These are phyloP conservation scores for Protosalanx chinensis DNA, from an alignment of 2,797 vertebrate genomes.

Conservation along the genomic window DNA sequence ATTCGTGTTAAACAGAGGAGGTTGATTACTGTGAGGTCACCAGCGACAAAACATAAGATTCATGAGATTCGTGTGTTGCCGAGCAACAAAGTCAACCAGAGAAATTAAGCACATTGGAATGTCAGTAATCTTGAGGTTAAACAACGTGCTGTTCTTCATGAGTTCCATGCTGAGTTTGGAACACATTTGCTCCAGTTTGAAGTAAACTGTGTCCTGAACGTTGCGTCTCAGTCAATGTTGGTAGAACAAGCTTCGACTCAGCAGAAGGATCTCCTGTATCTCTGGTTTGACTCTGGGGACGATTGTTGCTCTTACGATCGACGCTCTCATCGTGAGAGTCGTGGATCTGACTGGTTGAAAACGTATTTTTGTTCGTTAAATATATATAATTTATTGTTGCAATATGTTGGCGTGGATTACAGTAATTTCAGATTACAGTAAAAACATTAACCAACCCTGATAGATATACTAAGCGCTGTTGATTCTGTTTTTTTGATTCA, in stretches of 20 bases:
- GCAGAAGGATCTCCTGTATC: not conserved
- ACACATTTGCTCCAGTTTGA: not conserved
- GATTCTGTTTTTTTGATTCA: not conserved
- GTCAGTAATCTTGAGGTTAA: not conserved
- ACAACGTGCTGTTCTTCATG: not conserved
- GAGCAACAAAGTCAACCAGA: not conserved
- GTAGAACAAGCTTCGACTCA: not conserved
- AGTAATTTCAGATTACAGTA: not conserved
- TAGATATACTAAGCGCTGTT: not conserved
- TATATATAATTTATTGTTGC: constrained; percentile 13
- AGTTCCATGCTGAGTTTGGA: not conserved
- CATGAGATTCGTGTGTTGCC: no score
- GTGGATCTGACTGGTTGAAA: constrained; percentile 11
- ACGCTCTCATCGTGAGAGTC: constrained; percentile 1
- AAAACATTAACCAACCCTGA: not conserved
- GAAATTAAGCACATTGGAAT: not conserved
- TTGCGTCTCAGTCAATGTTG: not conserved
- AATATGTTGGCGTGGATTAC: not conserved
- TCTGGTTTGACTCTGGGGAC: not conserved
- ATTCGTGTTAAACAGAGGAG: not conserved
- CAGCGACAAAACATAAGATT: not conserved
- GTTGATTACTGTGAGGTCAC: not conserved
- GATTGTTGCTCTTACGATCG: not conserved
- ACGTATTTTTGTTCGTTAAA: constrained; percentile 15
- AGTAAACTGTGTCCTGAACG: not conserved